Percentiles rank a stretch among this genome's conserved stretches.
Evolutionary conservation across 1,140 invertebrate genomes (phyloP).

Genomic region (Drosophila pandora): DNA sequence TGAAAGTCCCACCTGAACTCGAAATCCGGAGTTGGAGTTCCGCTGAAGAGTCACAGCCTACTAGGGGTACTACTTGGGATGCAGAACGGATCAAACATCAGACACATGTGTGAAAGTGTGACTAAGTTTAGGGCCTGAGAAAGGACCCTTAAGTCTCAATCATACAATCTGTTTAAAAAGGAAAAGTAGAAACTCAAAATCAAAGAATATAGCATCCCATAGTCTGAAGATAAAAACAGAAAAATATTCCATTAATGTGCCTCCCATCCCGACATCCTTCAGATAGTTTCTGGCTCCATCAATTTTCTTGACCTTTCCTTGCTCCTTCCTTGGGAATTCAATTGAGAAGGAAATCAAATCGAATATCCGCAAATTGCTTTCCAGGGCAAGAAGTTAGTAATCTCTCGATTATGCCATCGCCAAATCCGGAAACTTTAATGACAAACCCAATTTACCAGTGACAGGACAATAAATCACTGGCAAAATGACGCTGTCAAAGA

Average conservation of each 20-base stretch:
- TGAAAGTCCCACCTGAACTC: conserved; percentile 32
- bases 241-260: neutral
- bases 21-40: conserved; percentile 4
- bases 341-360: conserved; percentile 5
- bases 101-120: conserved; percentile 60
- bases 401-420: conserved; percentile 59
- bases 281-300: neutral
- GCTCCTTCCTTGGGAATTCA: neutral
- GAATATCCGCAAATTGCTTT: conserved; percentile 10
- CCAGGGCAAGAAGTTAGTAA: conserved; percentile 31
- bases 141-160: neutral
- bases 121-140: conserved; percentile 45
- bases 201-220: too few species aligned
- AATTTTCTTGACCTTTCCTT: neutral
- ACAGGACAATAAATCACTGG: conserved; percentile 70
- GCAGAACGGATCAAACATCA: conserved; percentile 36
- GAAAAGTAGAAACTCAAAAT: neutral
- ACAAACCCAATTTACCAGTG: conserved; percentile 67
- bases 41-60: neutral
- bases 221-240: too few species aligned
- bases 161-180: neutral
- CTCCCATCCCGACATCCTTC: neutral
- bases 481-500: conserved; percentile 73
- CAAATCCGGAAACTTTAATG: conserved; percentile 68
- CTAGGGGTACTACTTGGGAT: neutral